Percentiles rank a stretch among this genome's conserved stretches.
Evolutionary conservation across 2,888 invertebrate genomes (phyloP).

Genomic region (Tenthredo amoena): DNA sequence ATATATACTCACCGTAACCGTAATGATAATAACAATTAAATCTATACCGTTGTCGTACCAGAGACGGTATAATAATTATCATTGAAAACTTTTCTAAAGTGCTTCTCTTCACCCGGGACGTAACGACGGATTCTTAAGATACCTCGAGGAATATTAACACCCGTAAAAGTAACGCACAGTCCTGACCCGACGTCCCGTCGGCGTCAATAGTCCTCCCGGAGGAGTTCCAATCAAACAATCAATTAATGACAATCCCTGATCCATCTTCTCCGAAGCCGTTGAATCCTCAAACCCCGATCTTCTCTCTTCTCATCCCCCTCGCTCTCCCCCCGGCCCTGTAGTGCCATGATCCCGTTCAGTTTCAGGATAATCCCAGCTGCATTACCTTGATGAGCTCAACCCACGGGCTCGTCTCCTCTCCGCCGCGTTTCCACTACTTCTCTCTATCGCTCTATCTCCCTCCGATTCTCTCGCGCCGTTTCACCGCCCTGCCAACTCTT

Average conservation of each 20-base stretch:
- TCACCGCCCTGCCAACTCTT: slow-evolving; percentile 49
- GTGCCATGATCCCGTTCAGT: slow-evolving; percentile 63
- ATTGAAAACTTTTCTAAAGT: neutral
- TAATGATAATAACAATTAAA: slow-evolving; percentile 21
- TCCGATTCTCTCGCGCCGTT: slow-evolving; percentile 52
- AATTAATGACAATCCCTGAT: slow-evolving; percentile 73
- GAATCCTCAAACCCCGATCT: slow-evolving; percentile 25
- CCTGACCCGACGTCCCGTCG: neutral
- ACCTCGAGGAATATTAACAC: neutral
- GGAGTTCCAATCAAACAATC: slow-evolving; percentile 75
- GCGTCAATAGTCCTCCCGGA: slow-evolving; percentile 60
- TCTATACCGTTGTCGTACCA: neutral
- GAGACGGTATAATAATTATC: slow-evolving; percentile 10
- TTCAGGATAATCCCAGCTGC: slow-evolving; percentile 76
- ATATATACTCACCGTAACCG: neutral
- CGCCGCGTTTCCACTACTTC: slow-evolving; percentile 53
- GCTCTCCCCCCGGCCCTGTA: slow-evolving; percentile 15
- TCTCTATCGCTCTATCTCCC: slow-evolving; percentile 38
- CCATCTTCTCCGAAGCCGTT: slow-evolving; percentile 34
- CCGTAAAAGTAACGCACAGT: neutral
- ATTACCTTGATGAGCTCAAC: slow-evolving; percentile 77
- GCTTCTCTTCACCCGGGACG: neutral
- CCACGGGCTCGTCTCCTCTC: slow-evolving; percentile 56
- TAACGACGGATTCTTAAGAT: neutral
- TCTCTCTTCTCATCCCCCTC: neutral